Evolutionary conservation across 1,140 invertebrate species (phyloP), one percentile per base, ranked within the genome.

Genomic region (Limonius californicus): DNA sequence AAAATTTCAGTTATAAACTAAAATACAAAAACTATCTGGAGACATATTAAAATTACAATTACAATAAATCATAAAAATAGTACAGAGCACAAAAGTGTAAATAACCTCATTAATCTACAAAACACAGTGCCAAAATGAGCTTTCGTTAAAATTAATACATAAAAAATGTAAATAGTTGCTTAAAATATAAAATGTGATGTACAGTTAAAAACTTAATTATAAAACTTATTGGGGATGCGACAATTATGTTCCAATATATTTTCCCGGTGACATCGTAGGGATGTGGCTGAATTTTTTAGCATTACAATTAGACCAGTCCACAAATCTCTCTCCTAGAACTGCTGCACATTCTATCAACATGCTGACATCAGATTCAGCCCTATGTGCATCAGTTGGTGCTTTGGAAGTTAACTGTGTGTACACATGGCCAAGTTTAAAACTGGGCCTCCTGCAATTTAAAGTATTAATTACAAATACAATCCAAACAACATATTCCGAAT

Each of bases 301-400:
- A 67, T 81, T 78, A 18, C 69, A 64, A 63, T 87, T 81, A 12
- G 82, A 79, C 78, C 80, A 85, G 30, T 78, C 70, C 0, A 84
- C 59, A 70, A 88, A 87, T 35, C 76, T 69, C 9, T 80, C 63
- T 55, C 80, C 80, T 18, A 80, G 77, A 3, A 77, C 75, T 43
- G 77, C 73, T 1, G 83, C 80, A 66, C 85, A 83, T 42, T 81
- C 73, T 15, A 85, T 74, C 3, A 85, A 73, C 72, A 80, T 79
- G 8, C 79, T 62, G 14, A 84, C 84, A 73, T 88, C 87, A 57
- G 73, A 77, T 70, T 88, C 86, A 16, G 87, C 85, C 27, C 72
- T 72, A 72, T 88, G 86, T 2, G 77, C 70, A 57, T 78, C 71
- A 1, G 61, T 19, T 0, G 79, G 68, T 15, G 75, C 63, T 32